Evolutionary conservation across 2,113 vertebrate species (phyloP), one percentile per base, ranked within the genome.

Genomic region (Thomomys bottae): DNA sequence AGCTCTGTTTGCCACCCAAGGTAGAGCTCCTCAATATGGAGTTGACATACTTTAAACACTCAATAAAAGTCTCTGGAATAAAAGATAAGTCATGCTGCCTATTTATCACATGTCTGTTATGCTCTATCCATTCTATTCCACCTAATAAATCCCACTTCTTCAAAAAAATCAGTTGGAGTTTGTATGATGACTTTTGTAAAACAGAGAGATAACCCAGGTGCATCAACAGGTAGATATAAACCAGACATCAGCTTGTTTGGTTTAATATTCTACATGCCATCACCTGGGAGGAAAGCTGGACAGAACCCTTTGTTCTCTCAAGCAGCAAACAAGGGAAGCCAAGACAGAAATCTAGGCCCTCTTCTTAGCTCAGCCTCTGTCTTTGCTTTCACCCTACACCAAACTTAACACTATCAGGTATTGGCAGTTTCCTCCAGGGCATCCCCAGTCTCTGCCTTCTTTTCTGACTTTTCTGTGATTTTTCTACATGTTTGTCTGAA

Each of bases 51-150:
- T 64, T 82, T 34, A 40, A 67, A 18, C 63, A 38, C 45, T 72
- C 75, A 30, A 36, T 79, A 90, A 42, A 6, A 38, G 84, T 11
- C 59, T 78, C 11, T 32, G 66, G 66, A 78, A 66, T 88, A 85
- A 63, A 85, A 88, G 42, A 82, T 82, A 36, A 90, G 75, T 23
- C 30, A 68, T 77, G 80, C 75, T 88, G 75, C n/a, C 64, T 90
- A 49, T 88, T 82, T 92, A 72, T 88, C 71, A 57, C 45, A 76
- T 61, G n/a, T 75, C 70, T 45, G 2, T 9, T 70, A 1, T 49
- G 24, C 18, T 88, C 15, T 34, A 67, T 67, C 71, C 82, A 63
- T 93, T 67, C 26, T 64, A 21, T 59, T 63, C 72, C 81, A 38
- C 70, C 75, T 66, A 67, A 79, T 86, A 83, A 83, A 64, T 86